These are phyloP conservation scores for Drosophila aff. DNA, from an alignment of 1,140 invertebrate genomes.

Conservation along the genomic window DNA sequence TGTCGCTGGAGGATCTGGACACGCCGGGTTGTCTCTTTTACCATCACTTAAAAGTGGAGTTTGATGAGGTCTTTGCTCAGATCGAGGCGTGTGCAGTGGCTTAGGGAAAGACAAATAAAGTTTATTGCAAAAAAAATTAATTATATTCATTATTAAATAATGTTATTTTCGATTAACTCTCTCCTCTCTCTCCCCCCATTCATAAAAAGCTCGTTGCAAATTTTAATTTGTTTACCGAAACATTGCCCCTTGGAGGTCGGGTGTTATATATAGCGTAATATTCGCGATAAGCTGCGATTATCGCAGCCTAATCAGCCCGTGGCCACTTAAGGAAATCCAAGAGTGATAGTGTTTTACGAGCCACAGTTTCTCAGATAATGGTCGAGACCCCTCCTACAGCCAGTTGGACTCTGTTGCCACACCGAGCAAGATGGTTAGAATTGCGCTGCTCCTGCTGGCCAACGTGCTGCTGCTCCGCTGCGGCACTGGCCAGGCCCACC, in stretches of 20 bases:
- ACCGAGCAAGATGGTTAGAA: slow-evolving; percentile 39
- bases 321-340: slow-evolving; percentile 60
- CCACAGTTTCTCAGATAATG: slow-evolving; percentile 29
- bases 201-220: slow-evolving; percentile 19
- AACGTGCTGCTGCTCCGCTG: slow-evolving; percentile 15
- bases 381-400: slow-evolving; percentile 8
- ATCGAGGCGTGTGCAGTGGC: slow-evolving; percentile 30
- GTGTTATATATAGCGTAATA: slow-evolving; percentile 34
- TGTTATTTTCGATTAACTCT: background rate
- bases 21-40: slow-evolving; percentile 49
- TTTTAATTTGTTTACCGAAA: slow-evolving; percentile 29
- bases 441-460: slow-evolving; percentile 35
- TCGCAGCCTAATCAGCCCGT: slow-evolving; percentile 45
- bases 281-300: slow-evolving; percentile 59
- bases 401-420: slow-evolving; percentile 45
- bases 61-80: slow-evolving; percentile 38
- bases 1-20: slow-evolving; percentile 38
- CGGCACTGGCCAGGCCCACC: slow-evolving; percentile 29
- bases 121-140: background rate
- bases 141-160: too few relatives aligned
- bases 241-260: slow-evolving; percentile 32
- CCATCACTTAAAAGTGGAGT: slow-evolving; percentile 42
- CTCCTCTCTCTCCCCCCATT: background rate
- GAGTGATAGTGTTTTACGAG: slow-evolving; percentile 58
- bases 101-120: slow-evolving; percentile 14